Percentiles rank a stretch among this genome's conserved stretches.
Conservation (phyloP, 1,140 invertebrate species). For the Littorina saxatilis region DNA sequence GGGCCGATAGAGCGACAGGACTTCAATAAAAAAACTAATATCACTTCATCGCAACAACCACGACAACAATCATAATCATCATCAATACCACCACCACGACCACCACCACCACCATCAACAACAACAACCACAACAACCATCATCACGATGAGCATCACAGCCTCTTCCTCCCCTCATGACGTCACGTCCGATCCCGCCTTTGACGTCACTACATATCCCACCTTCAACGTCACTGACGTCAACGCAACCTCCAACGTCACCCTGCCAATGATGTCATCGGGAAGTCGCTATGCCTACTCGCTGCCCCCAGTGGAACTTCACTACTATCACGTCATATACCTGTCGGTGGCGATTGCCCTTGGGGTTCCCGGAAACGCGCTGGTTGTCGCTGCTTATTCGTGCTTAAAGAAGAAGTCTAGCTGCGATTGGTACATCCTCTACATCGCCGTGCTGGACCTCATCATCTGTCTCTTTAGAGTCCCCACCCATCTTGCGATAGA, state of each 20-base stretch:
- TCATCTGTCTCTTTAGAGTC: constrained; percentile 27
- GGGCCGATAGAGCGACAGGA: too few relatives aligned
- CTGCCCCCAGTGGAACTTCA: constrained; percentile 1
- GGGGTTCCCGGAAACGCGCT: constrained; percentile 27
- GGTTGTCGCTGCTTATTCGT: neutral
- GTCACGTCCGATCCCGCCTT: neutral
- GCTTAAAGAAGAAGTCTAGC: constrained; percentile 4
- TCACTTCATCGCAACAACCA: too few relatives aligned
- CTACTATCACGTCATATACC: constrained; percentile 28
- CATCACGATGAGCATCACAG: neutral
- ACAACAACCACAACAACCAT: neutral
- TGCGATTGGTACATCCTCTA: constrained; percentile 36
- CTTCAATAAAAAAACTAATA: too few relatives aligned
- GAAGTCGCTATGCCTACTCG: neutral
- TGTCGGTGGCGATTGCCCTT: constrained; percentile 26
- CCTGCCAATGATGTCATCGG: neutral
- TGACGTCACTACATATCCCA: neutral
- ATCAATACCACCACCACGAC: too few relatives aligned
- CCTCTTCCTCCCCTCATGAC: neutral
- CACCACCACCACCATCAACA: neutral
- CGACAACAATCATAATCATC: too few relatives aligned
- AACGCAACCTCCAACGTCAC: neutral
- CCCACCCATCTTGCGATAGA: constrained; percentile 33
- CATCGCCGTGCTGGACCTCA: constrained; percentile 27
- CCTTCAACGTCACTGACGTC: neutral